phyloP scores from a whole-genome alignment of 1,140 invertebrate genomes.

The Megathymus violae region DNA sequence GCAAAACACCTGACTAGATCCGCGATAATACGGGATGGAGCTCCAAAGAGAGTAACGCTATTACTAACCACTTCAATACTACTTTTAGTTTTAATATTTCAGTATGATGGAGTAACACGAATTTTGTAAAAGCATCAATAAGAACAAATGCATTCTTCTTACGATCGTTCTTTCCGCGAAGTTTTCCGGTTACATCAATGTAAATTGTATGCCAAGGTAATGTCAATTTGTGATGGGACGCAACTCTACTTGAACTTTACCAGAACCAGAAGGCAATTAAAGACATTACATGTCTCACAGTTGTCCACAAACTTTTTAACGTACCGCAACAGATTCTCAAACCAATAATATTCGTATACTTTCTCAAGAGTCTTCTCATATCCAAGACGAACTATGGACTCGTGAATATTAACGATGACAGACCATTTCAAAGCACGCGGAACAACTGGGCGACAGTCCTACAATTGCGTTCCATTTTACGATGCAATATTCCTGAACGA shows the following conservation, averaged over 20 bases:
- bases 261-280: not conserved
- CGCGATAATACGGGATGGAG: conserved; percentile 48
- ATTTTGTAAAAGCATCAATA: not conserved
- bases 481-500: not conserved
- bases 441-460: not conserved
- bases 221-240: not conserved
- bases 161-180: not conserved
- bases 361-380: not conserved
- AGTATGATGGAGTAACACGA: not conserved
- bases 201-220: not conserved
- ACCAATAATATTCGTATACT: not conserved
- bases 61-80: conserved; percentile 19
- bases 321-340: not conserved
- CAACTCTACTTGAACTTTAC: not conserved
- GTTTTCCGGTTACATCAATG: not conserved
- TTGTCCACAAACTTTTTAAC: not conserved
- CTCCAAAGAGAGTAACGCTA: conserved; percentile 49
- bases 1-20: conserved; percentile 58
- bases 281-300: not conserved
- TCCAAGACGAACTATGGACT: not conserved
- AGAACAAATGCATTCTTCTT: not conserved
- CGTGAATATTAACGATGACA: not conserved
- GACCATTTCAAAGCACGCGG: not conserved
- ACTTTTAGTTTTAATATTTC: not conserved
- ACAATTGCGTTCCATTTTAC: not conserved